Evolutionary conservation across 2,888 invertebrate species (phyloP).

Genomic region (Torymus auratus): DNA sequence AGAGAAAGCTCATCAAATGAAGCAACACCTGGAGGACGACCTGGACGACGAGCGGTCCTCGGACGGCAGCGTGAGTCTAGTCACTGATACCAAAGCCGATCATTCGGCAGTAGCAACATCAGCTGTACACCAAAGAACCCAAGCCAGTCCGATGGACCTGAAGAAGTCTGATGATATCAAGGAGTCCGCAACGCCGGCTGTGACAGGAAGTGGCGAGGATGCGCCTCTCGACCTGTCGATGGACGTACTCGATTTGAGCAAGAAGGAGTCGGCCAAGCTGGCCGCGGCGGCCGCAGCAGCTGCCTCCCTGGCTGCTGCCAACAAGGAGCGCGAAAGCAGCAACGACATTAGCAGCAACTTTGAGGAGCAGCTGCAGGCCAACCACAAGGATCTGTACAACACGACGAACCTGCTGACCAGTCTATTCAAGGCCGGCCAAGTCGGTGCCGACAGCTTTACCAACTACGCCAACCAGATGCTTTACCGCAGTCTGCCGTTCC

Average conservation of each 20-base stretch:
- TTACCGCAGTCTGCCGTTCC: conserved; percentile 70
- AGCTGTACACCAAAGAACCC: conserved; percentile 70
- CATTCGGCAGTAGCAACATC: too few relatives aligned
- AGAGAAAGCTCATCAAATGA: conserved; percentile 62
- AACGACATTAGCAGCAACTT: conserved; percentile 63
- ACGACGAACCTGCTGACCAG: conserved; percentile 81
- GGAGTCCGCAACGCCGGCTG: conserved; percentile 12
- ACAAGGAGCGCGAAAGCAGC: neutral
- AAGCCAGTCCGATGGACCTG: conserved; percentile 72
- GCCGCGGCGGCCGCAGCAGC: conserved; percentile 63
- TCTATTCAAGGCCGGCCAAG: conserved; percentile 79
- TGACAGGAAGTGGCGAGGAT: conserved; percentile 66
- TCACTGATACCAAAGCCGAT: conserved; percentile 69
- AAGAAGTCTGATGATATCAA: conserved; percentile 59
- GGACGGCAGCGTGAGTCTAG: conserved; percentile 72
- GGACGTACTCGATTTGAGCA: conserved; percentile 90
- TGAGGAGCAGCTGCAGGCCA: conserved; percentile 62
- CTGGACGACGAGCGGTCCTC: conserved; percentile 69
- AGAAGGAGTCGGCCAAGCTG: conserved; percentile 77
- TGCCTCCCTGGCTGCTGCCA: conserved; percentile 62
- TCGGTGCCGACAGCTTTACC: conserved; percentile 64
- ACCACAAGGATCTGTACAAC: conserved; percentile 73
- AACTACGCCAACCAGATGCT: conserved; percentile 72
- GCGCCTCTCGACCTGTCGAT: conserved; percentile 86
- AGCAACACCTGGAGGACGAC: conserved; percentile 76